Evolutionary conservation across 2,113 vertebrate species (phyloP).

Genomic region (Genyomyrus donnyi): DNA sequence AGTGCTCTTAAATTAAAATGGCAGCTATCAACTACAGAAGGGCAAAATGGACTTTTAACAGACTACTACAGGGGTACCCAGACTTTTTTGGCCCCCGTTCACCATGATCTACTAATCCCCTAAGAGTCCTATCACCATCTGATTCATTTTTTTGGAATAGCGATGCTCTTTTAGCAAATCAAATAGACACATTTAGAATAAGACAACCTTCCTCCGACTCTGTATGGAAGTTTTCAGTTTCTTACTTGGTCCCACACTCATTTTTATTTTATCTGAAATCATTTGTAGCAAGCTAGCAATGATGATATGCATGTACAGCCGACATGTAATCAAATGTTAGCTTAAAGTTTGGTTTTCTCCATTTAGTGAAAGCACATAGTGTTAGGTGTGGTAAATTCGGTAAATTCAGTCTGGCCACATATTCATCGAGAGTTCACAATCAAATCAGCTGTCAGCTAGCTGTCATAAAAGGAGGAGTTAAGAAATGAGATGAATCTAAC

Average conservation of each 20-base stretch:
- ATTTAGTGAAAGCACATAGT: neutral
- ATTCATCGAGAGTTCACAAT: neutral
- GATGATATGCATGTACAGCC: neutral
- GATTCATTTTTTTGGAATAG: constrained; percentile 1
- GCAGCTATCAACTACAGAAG: neutral
- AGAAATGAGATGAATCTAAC: neutral
- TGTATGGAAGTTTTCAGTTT: constrained; percentile 7
- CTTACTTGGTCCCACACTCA: constrained; percentile 14
- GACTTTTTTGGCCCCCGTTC: neutral
- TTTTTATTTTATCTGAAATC: neutral
- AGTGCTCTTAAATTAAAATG: neutral
- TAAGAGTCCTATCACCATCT: neutral
- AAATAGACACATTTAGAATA: constrained; percentile 7
- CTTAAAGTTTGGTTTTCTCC: neutral
- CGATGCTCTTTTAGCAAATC: constrained; percentile 2
- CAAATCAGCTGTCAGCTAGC: neutral
- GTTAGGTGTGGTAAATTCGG: neutral
- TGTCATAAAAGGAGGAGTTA: neutral
- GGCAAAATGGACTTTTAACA: neutral
- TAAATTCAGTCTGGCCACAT: no score
- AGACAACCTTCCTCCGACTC: neutral
- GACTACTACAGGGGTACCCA: neutral
- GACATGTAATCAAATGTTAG: neutral
- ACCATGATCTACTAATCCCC: neutral
- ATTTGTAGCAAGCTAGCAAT: neutral